Evolutionary conservation across 2,888 invertebrate species (phyloP), one percentile per base, ranked within the genome.

Genomic region (Clanis bilineata): DNA sequence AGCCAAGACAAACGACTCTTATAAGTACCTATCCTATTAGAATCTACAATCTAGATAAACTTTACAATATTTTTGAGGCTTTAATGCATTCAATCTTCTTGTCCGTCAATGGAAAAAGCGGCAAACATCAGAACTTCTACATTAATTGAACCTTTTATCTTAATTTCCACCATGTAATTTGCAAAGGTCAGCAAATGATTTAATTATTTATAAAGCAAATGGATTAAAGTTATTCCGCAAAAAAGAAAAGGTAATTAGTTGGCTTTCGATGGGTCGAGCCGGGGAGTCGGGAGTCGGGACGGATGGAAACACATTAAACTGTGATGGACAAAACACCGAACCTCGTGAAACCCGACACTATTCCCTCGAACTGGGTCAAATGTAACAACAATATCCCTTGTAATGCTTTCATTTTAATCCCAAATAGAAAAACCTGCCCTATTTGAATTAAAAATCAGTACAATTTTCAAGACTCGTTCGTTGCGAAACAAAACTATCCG

Each of bases 211-310:
- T 51, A 28, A 51, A 51, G 51, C 10, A 51, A 51, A 51, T 51
- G 51, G 51, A 51, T 51, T 21, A 51, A 51, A 21, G 57, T 21
- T 43, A 56, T 57, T 57, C 38, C 3, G 23, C 44, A 22, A 71
- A 72, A 72, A 67, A 69, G 72, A 71, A 72, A 77, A 77, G 75
- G 77, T 79, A 83, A 85, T 85, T 82, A 82, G 82, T 80, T 75
- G 72, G 67, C 69, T 72, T 70, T 69, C 69, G 68, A 68, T 67
- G 75, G 73, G 71, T 73, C 65, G 63, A 71, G 70, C 68, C 68
- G 38, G 62, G 72, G 63, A 71, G 70, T 68, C 68, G 38, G 62
- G 72, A 67, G 68, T 64, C 65, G 70, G 72, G 73, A 73, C 74
- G 69, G 76, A 72, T 69, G 64, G 70, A 67, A 75, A 74, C 77